phyloP scores from a whole-genome alignment of 1,140 invertebrate genomes.

The Drosophila pseudoobscura region DNA sequence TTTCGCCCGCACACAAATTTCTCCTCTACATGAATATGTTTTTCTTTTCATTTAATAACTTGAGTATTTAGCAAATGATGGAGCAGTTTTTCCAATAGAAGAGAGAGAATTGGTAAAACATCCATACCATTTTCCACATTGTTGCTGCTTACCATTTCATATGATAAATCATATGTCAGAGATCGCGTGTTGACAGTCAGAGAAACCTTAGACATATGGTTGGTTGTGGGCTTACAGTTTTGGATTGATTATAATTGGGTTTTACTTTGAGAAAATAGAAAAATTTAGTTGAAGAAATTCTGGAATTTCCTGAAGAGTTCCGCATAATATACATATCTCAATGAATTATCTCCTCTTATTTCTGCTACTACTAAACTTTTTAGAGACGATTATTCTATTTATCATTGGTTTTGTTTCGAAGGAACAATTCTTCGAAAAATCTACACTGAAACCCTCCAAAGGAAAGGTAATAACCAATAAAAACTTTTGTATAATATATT shows the following conservation, averaged over 20 bases:
- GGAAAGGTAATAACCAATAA: too few species aligned
- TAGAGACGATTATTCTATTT: too few species aligned
- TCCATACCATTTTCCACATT: conserved; percentile 16
- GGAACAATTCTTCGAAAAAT: too few species aligned
- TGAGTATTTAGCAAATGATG: conserved; percentile 70
- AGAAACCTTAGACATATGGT: conserved; percentile 37
- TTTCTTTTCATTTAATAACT: conserved; percentile 42
- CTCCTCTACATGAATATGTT: conserved; percentile 12
- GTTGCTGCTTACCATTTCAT: conserved; percentile 7
- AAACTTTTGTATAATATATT: conserved; percentile 29
- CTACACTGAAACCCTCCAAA: too few species aligned
- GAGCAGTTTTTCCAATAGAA: conserved; percentile 59
- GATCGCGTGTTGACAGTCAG: conserved; percentile 50
- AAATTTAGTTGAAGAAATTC: too few species aligned
- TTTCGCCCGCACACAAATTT: conserved; percentile 61
- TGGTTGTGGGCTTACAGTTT: conserved; percentile 4
- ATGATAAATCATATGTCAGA: conserved; percentile 50
- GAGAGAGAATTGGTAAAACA: neutral
- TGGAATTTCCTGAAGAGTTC: too few species aligned
- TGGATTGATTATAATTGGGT: neutral
- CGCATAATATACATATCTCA: too few species aligned
- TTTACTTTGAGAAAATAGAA: neutral
- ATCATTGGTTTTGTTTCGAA: too few species aligned
- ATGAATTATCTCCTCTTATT: too few species aligned
- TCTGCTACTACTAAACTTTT: too few species aligned